A percentile compares a stretch with the other conserved stretches of the same genome.
Evolutionary conservation across 2,113 vertebrate species (phyloP).

Genomic region (Hippopotamus amphibius): DNA sequence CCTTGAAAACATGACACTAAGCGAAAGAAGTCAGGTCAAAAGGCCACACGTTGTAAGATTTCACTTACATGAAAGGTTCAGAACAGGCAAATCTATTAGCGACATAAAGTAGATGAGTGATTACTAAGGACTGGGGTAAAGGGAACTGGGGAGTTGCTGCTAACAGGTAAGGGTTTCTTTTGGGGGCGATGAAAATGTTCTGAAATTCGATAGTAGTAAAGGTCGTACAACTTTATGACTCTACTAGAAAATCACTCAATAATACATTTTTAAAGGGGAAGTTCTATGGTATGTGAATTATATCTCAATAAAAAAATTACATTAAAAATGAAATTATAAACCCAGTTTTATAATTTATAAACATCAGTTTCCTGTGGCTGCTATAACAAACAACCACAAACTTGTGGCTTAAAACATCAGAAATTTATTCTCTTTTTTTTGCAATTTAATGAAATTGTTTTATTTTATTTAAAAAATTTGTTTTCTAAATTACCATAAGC

Average conservation of each 20-base stretch:
- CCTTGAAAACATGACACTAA: background rate
- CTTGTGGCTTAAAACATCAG: background rate
- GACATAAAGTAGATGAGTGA: background rate
- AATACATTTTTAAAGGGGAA: background rate
- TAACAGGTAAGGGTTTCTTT: background rate
- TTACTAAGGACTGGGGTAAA: background rate
- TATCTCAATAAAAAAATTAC: background rate
- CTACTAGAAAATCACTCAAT: background rate
- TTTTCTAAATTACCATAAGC: background rate
- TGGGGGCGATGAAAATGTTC: background rate
- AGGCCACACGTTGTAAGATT: background rate
- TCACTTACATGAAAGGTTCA: background rate
- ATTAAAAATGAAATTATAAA: background rate
- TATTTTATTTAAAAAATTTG: slow-evolving; percentile 28
- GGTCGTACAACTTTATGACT: background rate
- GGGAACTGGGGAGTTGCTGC: background rate
- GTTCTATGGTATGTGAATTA: background rate
- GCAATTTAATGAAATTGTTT: background rate
- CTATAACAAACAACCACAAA: background rate
- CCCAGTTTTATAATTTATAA: too few relatives aligned
- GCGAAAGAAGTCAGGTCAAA: background rate
- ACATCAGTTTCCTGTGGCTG: background rate
- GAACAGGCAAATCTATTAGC: background rate
- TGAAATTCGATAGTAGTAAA: background rate
- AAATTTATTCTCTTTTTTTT: background rate